Base-by-base conservation (phyloP, 2,113 vertebrate genomes). In the Rhinoderma darwinii region DNA sequence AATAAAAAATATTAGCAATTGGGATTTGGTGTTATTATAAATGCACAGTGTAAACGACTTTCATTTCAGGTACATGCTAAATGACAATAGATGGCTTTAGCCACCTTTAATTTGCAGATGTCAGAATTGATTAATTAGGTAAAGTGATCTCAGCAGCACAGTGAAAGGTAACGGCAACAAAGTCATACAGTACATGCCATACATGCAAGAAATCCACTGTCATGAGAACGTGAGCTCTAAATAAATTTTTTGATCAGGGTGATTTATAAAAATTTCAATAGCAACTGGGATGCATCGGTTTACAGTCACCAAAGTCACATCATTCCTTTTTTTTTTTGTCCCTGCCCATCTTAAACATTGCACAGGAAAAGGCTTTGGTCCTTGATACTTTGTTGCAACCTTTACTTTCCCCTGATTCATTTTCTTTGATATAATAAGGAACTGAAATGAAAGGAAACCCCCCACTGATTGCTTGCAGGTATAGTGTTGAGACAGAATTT, bases 101-200 rank as follows among this genome's bases (percentile, higher is more conserved):
- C 66, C 56, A 59, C 5, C 59, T 2, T 81, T 41, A n/a, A 39
- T 59, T 81, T 63, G 82, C 66, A 54, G 66, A 73, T 72, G 82
- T 27, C 82, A 73, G 32, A 54, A 73, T 70, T 84, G 82, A 73
- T 84, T 84, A 72, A 84, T 72, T 73, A 50, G 32, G 47, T 1
- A 72, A 83, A 84, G 78, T 41, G 63, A 73, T 73, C 63, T 73
- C 82, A 37, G 47, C 43, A 54, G 44, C 61, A 73, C 66, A 72
- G 44, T 22, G 47, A 50, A 70, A 32, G n/a, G 18, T 83, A 68
- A 43, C 41, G 54, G 11, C n/a, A 61, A n/a, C 78, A 63, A 59
- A 81, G 56, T 63, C 44, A 78, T 78, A 30, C 37, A 41, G 20
- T 61, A n/a, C 78, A 61, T 81, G 37, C 3, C 35, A 54, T 41